Evolutionary conservation across 2,113 vertebrate species (phyloP).

Genomic region (Hoplias malabaricus): DNA sequence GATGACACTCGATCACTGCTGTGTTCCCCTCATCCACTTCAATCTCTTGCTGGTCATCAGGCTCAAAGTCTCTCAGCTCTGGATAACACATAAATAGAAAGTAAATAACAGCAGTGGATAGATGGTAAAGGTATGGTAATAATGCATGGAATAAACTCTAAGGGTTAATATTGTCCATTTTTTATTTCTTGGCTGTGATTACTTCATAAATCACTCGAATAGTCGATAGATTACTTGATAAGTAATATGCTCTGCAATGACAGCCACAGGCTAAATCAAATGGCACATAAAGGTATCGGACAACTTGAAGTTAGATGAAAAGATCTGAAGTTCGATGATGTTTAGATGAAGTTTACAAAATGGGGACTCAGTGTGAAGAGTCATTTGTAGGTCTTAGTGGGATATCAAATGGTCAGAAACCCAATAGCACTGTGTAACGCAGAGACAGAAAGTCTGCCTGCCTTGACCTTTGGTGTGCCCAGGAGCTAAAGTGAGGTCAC

Average conservation of each 20-base stretch:
- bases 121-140: background rate
- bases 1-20: conserved; percentile 91
- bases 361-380: conserved; percentile 8
- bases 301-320: background rate
- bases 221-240: background rate
- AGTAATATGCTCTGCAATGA: too few relatives aligned
- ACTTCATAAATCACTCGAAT: background rate
- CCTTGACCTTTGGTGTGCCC: conserved; percentile 54
- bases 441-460: conserved; percentile 73
- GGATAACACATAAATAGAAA: conserved; percentile 41
- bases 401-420: conserved; percentile 40
- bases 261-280: too few relatives aligned
- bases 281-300: too few relatives aligned
- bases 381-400: conserved; percentile 26
- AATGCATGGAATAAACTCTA: too few relatives aligned
- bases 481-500: conserved; percentile 65
- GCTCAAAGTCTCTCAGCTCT: conserved; percentile 96
- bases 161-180: background rate
- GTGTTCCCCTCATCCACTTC: conserved; percentile 98
- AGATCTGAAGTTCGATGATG: too few relatives aligned
- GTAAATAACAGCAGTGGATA: background rate
- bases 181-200: background rate
- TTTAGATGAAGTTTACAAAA: conserved; percentile 11
- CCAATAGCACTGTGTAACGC: conserved; percentile 47
- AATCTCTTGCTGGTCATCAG: conserved; percentile 88